Evolutionary conservation across 2,113 vertebrate species (phyloP).

Genomic region (Brachypteracias leptosomus): DNA sequence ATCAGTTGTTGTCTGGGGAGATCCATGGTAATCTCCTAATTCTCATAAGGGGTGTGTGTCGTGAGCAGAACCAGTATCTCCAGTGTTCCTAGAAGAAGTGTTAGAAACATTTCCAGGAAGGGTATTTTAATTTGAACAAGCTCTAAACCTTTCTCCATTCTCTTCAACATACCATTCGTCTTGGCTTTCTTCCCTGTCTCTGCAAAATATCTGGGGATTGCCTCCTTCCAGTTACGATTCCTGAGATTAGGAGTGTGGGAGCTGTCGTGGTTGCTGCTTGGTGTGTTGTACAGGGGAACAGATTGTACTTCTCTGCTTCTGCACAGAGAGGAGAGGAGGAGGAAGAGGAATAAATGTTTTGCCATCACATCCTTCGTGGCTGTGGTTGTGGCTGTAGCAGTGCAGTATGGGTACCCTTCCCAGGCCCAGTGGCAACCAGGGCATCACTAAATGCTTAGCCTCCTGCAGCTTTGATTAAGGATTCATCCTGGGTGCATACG

Average conservation of each 20-base stretch:
- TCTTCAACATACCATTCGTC: background rate
- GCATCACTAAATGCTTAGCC: background rate
- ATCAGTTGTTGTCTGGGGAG: background rate
- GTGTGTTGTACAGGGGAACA: background rate
- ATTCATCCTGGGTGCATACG: background rate
- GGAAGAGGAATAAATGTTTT: background rate
- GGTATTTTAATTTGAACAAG: background rate
- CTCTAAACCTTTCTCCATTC: background rate
- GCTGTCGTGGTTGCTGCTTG: background rate
- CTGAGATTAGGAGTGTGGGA: background rate
- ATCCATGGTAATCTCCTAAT: background rate
- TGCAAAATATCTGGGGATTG: background rate
- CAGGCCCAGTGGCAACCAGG: background rate
- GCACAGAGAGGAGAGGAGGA: background rate
- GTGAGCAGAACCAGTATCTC: background rate
- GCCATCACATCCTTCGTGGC: rapidly evolving
- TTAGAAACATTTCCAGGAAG: background rate
- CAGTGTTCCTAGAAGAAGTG: background rate
- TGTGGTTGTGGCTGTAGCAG: background rate
- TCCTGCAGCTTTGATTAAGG: background rate
- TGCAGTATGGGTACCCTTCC: background rate
- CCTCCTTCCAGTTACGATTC: background rate
- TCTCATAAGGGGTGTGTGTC: background rate
- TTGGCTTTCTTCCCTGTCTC: background rate
- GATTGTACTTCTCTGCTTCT: background rate